phyloP scores from a whole-genome alignment of 2,113 vertebrate species.

The Edolisoma coerulescens region DNA sequence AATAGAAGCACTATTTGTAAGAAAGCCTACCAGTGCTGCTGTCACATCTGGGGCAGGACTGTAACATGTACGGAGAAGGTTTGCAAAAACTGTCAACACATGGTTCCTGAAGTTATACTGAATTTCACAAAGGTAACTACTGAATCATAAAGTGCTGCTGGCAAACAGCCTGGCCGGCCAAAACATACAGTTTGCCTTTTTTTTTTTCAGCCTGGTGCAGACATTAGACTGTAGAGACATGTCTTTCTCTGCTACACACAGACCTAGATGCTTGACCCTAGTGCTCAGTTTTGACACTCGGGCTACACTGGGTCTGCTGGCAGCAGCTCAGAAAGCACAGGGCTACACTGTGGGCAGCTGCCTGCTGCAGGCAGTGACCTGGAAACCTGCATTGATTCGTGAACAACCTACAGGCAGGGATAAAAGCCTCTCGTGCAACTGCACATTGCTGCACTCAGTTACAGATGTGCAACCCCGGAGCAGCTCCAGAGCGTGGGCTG shows the following conservation, averaged over 20 bases:
- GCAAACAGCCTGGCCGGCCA: background rate
- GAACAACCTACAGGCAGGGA: background rate
- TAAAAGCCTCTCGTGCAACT: background rate
- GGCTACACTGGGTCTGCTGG: background rate
- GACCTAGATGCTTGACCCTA: background rate
- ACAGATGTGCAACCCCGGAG: background rate
- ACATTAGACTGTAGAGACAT: background rate
- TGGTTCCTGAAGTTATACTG: background rate
- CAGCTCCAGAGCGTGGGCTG: background rate
- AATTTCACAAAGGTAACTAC: background rate
- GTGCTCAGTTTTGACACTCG: rapidly evolving
- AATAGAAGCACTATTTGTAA: background rate
- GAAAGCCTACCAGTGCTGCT: background rate
- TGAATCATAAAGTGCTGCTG: background rate
- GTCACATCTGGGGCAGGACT: background rate
- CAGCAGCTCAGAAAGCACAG: background rate
- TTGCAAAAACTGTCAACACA: background rate
- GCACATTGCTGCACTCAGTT: background rate
- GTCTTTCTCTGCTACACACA: background rate
- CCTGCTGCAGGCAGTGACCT: background rate
- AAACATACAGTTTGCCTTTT: background rate
- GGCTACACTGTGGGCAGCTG: background rate
- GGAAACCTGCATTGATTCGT: background rate
- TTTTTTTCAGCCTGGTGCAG: background rate
- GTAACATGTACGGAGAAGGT: rapidly evolving